Conservation (phyloP, 2,113 vertebrate species). For the Grammomys surdaster region DNA sequence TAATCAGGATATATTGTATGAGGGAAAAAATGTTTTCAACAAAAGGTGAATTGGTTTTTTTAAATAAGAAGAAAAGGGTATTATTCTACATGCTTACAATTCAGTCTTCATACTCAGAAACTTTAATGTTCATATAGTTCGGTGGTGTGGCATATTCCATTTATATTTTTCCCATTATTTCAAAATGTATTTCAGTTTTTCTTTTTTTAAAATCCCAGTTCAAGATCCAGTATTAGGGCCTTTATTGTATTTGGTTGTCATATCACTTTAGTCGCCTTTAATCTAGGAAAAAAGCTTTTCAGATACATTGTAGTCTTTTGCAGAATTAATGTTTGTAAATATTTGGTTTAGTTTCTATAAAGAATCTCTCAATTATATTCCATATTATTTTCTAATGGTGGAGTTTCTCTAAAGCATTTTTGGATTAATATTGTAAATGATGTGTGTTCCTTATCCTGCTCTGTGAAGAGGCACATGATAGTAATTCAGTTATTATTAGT, state of each 20-base stretch:
- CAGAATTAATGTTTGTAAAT: not conserved
- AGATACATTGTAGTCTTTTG: not conserved
- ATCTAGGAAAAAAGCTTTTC: not conserved
- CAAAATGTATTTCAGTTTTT: not conserved
- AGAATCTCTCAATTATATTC: not conserved
- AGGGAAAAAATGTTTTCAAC: not conserved
- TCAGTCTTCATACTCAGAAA: not conserved
- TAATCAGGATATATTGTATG: not conserved
- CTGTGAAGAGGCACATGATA: not conserved
- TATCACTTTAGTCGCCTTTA: not conserved
- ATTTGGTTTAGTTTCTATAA: not conserved
- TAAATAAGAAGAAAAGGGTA: not conserved
- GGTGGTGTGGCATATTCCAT: not conserved
- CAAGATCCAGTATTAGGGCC: not conserved
- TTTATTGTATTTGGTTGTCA: not conserved
- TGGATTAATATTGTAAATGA: not conserved
- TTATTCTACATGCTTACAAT: not conserved
- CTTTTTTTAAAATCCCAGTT: not conserved
- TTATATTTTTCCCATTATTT: not conserved
- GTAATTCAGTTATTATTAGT: not conserved
- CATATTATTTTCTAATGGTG: not conserved
- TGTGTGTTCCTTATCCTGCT: not conserved
- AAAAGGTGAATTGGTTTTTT: not conserved
- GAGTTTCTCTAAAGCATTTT: not conserved
- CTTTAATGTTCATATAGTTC: not conserved